Base-by-base conservation (phyloP, 2,888 invertebrate species). In the Chrysomela aeneicollis region DNA sequence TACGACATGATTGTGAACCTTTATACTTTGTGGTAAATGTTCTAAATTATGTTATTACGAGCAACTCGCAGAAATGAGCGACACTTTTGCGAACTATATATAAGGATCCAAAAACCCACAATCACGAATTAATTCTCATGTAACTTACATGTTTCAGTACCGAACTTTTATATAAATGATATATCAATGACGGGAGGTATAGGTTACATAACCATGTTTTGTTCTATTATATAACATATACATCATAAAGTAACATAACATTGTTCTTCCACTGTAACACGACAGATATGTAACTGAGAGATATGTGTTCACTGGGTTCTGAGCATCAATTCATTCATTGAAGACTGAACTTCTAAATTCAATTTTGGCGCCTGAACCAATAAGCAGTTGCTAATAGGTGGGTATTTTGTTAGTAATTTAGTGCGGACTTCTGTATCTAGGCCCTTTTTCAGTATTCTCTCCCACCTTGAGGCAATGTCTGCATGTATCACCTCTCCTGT, bases 271-370 rank as follows among this genome's bases (percentile, higher is more conserved):
- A 30, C 15, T 30, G 26, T 26, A 26, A 52, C 32, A 52, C 32
- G 30, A 52, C 52, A 52, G 17, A 32, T 52, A 52, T 32, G 32
- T 52, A 52, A 32, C 52, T 32, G 52, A 52, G 52, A 52, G 52
- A 2, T 52, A 32, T 32, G 32, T 52, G 52, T 52, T 51, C 50
- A 50, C 50, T 50, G 50, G 50, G 50, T 49, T 17, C 49, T 49
- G 3, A 8, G 49, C 3, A 49, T 1, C 2, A 49, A 21, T 49
- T 49, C 49, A 12, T 49, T 49, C 19, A 49, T 49, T 1, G 19
- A 49, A 2, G 49, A 49, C 5, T 49, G 12, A 19, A 49, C 19
- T 10, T 19, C 18, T 1, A 19, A 1, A 21, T 49, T 49, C 19
- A 18, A 21, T 2, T 18, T 49, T 6, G 19, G 49, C 12, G 8